phyloP scores from a whole-genome alignment of 2,888 invertebrate genomes.

The Drosophila paucipuncta region DNA sequence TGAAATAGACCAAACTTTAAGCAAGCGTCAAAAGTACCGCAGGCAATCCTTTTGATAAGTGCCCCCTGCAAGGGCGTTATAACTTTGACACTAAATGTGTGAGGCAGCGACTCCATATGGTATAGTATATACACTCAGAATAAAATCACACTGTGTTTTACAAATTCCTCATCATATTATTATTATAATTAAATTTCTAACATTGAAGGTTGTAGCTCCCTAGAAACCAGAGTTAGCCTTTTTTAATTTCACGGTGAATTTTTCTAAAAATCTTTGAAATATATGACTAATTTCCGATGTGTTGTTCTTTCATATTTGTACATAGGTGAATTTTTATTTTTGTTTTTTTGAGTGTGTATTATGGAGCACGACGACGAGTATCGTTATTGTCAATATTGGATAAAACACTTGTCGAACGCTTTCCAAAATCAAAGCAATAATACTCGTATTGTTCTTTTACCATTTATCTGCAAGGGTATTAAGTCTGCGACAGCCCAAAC shows the following conservation, averaged over 20 bases:
- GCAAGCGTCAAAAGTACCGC: constrained; percentile 47
- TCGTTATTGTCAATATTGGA: background rate
- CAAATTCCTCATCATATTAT: background rate
- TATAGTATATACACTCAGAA: background rate
- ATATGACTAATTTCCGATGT: background rate
- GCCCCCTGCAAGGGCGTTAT: background rate
- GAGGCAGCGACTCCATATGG: background rate
- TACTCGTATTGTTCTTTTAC: background rate
- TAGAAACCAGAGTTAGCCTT: background rate
- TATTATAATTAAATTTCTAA: background rate
- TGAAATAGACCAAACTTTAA: constrained; percentile 53
- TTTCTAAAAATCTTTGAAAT: background rate
- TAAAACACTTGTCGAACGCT: background rate
- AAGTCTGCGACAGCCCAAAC: background rate
- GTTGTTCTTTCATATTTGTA: accelerated
- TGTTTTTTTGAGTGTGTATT: no score
- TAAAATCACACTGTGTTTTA: background rate
- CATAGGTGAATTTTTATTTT: background rate
- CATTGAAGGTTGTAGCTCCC: background rate
- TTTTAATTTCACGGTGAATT: background rate
- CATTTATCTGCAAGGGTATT: background rate
- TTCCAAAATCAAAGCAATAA: background rate
- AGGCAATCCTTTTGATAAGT: constrained; percentile 31
- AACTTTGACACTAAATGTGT: background rate
- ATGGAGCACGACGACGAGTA: no score